Evolutionary conservation across 2,797 vertebrate genomes (phyloP), one percentile per base, ranked within the genome.

Genomic region (Crypturellus tataupa): DNA sequence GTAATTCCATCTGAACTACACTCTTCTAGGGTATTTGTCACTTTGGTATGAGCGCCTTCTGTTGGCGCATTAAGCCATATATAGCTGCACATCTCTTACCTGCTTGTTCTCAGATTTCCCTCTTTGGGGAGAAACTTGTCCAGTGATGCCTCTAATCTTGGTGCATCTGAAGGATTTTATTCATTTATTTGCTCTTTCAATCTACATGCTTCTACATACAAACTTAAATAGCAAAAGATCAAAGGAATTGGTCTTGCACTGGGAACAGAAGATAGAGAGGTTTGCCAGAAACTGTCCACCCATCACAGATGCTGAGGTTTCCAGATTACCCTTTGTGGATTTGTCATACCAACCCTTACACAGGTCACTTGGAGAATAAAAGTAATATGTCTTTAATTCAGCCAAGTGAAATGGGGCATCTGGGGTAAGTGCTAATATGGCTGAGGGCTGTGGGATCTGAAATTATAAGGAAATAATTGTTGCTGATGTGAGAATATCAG

Each of bases 211-310:
- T 72, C 75, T 70, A 15, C 2, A 0, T 39, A 87, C 85, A 69
- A 35, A 69, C 17, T 51, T 63, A 72, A 67, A 63, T 79, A 81
- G 62, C 23, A 35, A 69, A 72, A 86, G 72, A 81, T 81, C 73
- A 76, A 88, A 94, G 55, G 55, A 81, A 71, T 85, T 58, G 59
- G 37, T 51, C 82, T 85, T 35, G 27, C 42, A 35, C 67, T 81
- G 76, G 67, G 80, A 94, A 60, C 67, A 86, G 82, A 76, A 90
- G n/a, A 35, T 75, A 72, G 59, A 83, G 77, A 71, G 73, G 16
- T 91, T 88, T 91, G 76, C 80, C 85, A 83, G 83, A 92, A 37
- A 10, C 49, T 89, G 87, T 90, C 90, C 87, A 85, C 87, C 85
- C 65, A 59, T 37, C 12, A 62, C 46, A 75, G 65, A 89, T 87